Evolutionary conservation across 2,888 invertebrate species (phyloP).

Genomic region (Netelia virgata): DNA sequence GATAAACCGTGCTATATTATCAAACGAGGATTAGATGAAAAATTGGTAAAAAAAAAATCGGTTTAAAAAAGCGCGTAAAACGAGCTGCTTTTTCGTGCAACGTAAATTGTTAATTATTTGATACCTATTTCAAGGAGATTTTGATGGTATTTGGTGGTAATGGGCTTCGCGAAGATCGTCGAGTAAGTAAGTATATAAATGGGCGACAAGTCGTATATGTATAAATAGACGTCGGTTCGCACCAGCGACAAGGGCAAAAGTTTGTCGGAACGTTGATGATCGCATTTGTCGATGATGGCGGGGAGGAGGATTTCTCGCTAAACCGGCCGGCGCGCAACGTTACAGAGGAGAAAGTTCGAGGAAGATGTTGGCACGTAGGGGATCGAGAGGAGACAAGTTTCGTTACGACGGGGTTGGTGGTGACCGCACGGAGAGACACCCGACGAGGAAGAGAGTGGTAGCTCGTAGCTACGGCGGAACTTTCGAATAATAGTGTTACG

Average conservation of each 20-base stretch:
- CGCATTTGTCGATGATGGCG: slow-evolving; percentile 30
- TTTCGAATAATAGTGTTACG: slow-evolving; percentile 52
- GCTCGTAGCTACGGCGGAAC: slow-evolving; percentile 4
- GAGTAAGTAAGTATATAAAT: too few species aligned
- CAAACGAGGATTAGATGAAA: too few species aligned
- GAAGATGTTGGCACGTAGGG: slow-evolving; percentile 20
- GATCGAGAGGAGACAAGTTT: slow-evolving; percentile 31
- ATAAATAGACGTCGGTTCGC: background rate
- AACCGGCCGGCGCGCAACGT: background rate
- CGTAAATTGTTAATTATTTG: too few species aligned
- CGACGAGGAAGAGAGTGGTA: background rate
- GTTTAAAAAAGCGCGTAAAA: too few species aligned
- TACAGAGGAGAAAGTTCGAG: slow-evolving; percentile 22
- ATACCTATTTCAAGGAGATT: too few species aligned
- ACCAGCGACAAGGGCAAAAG: slow-evolving; percentile 19
- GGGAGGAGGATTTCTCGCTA: background rate
- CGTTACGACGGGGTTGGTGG: background rate
- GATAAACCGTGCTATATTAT: too few species aligned
- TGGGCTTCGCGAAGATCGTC: too few species aligned
- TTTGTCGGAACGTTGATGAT: slow-evolving; percentile 41
- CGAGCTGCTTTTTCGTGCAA: too few species aligned
- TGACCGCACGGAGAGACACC: background rate
- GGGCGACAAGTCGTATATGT: background rate
- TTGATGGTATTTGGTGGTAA: too few species aligned
- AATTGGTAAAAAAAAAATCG: too few species aligned